A percentile compares a stretch with the other conserved stretches of the same genome.
These are phyloP conservation scores for Prinia subflava DNA, from an alignment of 2,113 vertebrate species.

Conservation along the genomic window DNA sequence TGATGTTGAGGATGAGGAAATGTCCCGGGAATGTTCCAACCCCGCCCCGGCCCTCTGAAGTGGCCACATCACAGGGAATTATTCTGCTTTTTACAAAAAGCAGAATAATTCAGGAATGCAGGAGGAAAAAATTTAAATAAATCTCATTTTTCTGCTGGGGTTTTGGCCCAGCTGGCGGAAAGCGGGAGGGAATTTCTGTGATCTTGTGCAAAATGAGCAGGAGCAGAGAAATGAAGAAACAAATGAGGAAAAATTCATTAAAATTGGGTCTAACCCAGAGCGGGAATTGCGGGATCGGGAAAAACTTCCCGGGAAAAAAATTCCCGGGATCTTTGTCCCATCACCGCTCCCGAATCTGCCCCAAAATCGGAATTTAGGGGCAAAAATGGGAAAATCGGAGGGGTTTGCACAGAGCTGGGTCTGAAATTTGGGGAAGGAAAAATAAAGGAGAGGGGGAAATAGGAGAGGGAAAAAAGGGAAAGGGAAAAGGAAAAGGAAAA, in stretches of 20 bases:
- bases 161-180: background rate
- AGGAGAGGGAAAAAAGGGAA: background rate
- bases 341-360: background rate
- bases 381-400: accelerated
- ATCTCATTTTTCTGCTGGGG: background rate
- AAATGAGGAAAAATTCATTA: too few relatives aligned
- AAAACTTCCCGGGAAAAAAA: background rate
- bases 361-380: background rate
- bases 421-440: background rate
- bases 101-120: background rate
- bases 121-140: background rate
- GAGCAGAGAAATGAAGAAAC: too few relatives aligned
- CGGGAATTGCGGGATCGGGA: background rate
- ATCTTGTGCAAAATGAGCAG: background rate
- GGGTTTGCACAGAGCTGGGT: background rate
- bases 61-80: background rate
- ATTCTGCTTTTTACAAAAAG: too few relatives aligned
- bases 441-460: background rate
- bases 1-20: background rate
- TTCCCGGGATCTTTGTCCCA: background rate
- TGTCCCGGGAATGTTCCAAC: background rate
- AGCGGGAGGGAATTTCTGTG: background rate
- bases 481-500: background rate
- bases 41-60: too few relatives aligned
- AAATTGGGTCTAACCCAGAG: too few relatives aligned